phyloP scores from a whole-genome alignment of 2,888 invertebrate genomes.

The Drosophila acutilabella region DNA sequence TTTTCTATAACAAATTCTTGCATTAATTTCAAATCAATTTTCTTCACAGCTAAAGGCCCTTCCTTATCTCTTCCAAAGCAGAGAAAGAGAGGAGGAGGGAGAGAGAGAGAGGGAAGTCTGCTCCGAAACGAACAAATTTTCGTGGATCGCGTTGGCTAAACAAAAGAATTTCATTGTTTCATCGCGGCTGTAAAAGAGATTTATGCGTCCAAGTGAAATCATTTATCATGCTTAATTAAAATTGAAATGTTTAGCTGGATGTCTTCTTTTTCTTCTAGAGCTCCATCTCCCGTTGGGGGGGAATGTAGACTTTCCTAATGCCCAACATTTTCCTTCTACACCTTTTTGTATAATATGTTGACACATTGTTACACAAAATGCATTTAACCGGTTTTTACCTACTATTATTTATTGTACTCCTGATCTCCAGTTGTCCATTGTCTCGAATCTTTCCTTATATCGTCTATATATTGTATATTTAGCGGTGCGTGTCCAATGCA shows the following conservation, averaged over 20 bases:
- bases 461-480: conserved; percentile 43
- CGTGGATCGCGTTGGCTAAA: conserved; percentile 49
- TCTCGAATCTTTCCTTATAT: conserved; percentile 14
- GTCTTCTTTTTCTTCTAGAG: conserved; percentile 35
- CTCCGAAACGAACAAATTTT: conserved; percentile 61
- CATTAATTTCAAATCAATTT: conserved; percentile 85
- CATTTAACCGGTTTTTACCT: conserved; percentile 71
- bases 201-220: conserved; percentile 82
- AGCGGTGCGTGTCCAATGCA: conserved; percentile 77
- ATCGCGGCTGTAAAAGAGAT: conserved; percentile 82
- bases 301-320: conserved; percentile 36
- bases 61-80: conserved; percentile 44
- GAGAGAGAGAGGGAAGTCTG: conserved; percentile 41
- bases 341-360: conserved; percentile 67
- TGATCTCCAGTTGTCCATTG: conserved; percentile 23
- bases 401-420: conserved; percentile 20
- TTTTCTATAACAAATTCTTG: conserved; percentile 83
- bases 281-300: conserved; percentile 27
- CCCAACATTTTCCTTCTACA: conserved; percentile 53
- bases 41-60: conserved; percentile 82
- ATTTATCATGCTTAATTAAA: conserved; percentile 85
- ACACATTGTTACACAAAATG: conserved; percentile 81
- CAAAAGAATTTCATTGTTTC: conserved; percentile 80
- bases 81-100: conserved; percentile 9
- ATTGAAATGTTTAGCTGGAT: conserved; percentile 79